Base-by-base conservation (phyloP, 2,888 invertebrate genomes). In the Chymomyza amoena region DNA sequence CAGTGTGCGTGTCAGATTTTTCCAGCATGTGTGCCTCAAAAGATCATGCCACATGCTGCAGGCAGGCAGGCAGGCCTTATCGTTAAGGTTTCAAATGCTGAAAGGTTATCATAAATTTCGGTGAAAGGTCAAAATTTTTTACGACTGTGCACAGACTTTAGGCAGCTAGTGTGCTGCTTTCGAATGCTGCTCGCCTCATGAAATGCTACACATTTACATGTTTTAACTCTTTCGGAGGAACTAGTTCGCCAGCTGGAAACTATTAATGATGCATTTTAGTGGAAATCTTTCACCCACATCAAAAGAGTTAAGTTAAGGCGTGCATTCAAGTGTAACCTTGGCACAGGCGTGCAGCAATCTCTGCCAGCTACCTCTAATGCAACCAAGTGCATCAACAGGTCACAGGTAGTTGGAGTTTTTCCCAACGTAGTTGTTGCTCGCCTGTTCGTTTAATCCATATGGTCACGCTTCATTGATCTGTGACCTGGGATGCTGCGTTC, bases 301-400 rank as follows among this genome's bases (percentile, higher is more conserved):
- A 15, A 57, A 28, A 57, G 28, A 57, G 16, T 16, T 52, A 16
- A 56, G 25, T 25, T 25, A 25, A 25, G 20, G 57, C 20, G 77
- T 73, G 79, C 79, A 79, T 57, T 80, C 75, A 69, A 71, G 70
- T 78, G 76, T 80, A 76, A 78, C 69, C 52, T 63, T 71, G 25
- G 59, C 76, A 32, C 71, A 78, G 80, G 79, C 72, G 64, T 61
- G 9, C 79, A 79, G 73, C 50, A 69, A 62, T 9, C 0, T 13
- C 15, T 2, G 57, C 13, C 66, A 63, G 70, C 60, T 25, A 25
- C 61, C 51, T 10, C n/a, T 6, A 10, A 61, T 67, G 62, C 63
- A 52, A 62, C 45, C 65, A 32, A 60, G 36, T 16, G 51, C 39
- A 9, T 28, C 28, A 25, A 15, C n/a, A 18, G 18, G 16, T 52